A percentile compares a stretch with the other conserved stretches of the same genome.
These are phyloP conservation scores for Drosophila guanche DNA, from an alignment of 1,140 invertebrate genomes.

Conservation along the genomic window DNA sequence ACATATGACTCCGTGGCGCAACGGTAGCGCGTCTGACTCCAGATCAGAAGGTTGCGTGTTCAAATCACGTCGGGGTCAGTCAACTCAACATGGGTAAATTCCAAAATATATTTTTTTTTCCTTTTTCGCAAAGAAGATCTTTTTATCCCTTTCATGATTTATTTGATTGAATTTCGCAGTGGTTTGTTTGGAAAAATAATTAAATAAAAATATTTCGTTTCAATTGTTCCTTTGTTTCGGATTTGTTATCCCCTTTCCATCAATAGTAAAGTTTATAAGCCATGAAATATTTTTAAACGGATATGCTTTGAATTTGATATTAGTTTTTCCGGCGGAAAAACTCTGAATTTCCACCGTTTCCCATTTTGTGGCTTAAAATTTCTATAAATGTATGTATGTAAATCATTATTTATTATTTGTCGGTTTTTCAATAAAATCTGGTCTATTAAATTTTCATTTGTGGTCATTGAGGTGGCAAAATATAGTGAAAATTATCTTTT, in stretches of 20 bases:
- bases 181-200: not conserved
- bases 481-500: constrained; percentile 13
- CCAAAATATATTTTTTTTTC: not conserved
- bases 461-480: constrained; percentile 28
- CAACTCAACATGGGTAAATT: not conserved
- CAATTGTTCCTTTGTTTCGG: not conserved
- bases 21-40: constrained; percentile 99
- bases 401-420: not conserved
- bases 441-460: constrained; percentile 61
- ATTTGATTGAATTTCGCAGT: constrained; percentile 1
- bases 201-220: not conserved
- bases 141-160: not conserved
- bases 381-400: constrained; percentile 5
- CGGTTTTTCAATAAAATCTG: constrained; percentile 15
- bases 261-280: constrained; percentile 19
- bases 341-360: no score
- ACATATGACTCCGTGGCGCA: constrained; percentile 93
- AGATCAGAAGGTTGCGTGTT: constrained; percentile 99
- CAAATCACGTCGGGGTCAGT: constrained; percentile 98
- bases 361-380: constrained; percentile 28
- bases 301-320: constrained; percentile 24
- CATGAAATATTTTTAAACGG: constrained; percentile 30
- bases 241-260: not conserved
- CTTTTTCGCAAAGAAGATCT: not conserved
- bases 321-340: constrained; percentile 9